Percentiles rank a stretch among this genome's conserved stretches.
These are phyloP conservation scores for Lepisosteus osseus DNA, from an alignment of 2,113 vertebrate genomes.

Conservation along the genomic window DNA sequence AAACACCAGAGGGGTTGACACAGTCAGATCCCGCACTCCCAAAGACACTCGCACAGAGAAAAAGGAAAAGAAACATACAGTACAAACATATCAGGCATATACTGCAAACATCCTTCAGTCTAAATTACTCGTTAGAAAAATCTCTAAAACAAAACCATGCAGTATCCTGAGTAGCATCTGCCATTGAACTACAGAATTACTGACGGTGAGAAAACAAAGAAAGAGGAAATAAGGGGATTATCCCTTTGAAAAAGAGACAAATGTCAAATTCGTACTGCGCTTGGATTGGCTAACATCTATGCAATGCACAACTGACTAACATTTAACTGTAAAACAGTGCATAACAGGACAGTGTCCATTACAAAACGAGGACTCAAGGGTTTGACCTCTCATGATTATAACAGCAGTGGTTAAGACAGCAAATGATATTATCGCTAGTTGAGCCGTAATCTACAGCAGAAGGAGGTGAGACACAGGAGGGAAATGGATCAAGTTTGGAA, in stretches of 20 bases:
- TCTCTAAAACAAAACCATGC: slow-evolving; percentile 7
- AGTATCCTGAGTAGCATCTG: not conserved
- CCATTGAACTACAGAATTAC: not conserved
- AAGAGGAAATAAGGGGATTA: not conserved
- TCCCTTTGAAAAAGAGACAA: not conserved
- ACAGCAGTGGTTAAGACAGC: slow-evolving; percentile 8
- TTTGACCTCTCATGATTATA: slow-evolving; percentile 1
- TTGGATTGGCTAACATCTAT: slow-evolving; percentile 7
- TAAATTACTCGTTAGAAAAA: slow-evolving; percentile 4
- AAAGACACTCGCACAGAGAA: too few species aligned
- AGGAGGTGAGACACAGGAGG: slow-evolving; percentile 14
- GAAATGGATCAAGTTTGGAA: slow-evolving; percentile 36
- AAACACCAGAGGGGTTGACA: slow-evolving; percentile 25
- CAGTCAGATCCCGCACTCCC: not conserved
- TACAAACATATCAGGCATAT: not conserved
- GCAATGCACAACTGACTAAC: not conserved
- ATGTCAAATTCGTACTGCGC: not conserved
- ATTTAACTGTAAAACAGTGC: not conserved
- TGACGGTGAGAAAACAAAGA: not conserved
- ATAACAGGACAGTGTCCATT: not conserved
- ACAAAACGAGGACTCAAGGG: not conserved
- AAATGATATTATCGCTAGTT: not conserved
- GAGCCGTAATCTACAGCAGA: slow-evolving; percentile 7
- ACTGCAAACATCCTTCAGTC: not conserved
- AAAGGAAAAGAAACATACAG: not conserved